These are phyloP conservation scores for Periphyllus acericola DNA, from an alignment of 2,888 invertebrate species.

Conservation along the genomic window DNA sequence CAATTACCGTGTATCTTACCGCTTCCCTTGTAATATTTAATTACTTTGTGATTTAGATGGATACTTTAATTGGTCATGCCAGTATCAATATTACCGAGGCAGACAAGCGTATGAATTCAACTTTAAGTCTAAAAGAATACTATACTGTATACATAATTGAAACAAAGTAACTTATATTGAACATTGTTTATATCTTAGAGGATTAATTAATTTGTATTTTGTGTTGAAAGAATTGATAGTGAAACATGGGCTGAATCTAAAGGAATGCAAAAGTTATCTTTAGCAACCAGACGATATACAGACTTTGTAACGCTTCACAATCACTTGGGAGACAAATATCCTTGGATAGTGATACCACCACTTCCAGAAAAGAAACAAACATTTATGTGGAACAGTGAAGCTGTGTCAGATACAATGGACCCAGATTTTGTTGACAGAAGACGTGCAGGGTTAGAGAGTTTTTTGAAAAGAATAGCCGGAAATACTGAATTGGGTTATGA, in stretches of 20 bases:
- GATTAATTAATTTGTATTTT: not conserved
- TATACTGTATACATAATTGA: conserved; percentile 83
- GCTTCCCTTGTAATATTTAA: not conserved
- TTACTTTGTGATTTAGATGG: conserved; percentile 66
- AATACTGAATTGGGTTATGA: conserved; percentile 52
- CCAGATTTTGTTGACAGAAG: conserved; percentile 87
- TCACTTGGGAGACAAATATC: conserved; percentile 81
- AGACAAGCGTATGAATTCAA: conserved; percentile 80
- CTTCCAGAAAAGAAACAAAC: conserved; percentile 82
- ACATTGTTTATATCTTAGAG: not conserved
- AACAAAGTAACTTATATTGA: conserved; percentile 75
- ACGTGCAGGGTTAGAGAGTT: conserved; percentile 79
- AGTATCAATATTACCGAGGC: conserved; percentile 81
- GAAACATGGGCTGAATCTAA: conserved; percentile 63
- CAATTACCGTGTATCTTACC: not conserved
- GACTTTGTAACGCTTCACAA: conserved; percentile 85
- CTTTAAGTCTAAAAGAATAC: conserved; percentile 79
- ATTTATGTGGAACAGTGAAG: conserved; percentile 81
- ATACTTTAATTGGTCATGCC: conserved; percentile 76
- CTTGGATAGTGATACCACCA: conserved; percentile 83
- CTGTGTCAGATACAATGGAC: conserved; percentile 77
- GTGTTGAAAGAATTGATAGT: conserved; percentile 63
- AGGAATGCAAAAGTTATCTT: conserved; percentile 68
- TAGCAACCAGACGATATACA: conserved; percentile 83
- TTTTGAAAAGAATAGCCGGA: conserved; percentile 59